A percentile compares a stretch with the other conserved stretches of the same genome.
Evolutionary conservation across 2,113 vertebrate genomes (phyloP).

Genomic region (Athene cunicularia): DNA sequence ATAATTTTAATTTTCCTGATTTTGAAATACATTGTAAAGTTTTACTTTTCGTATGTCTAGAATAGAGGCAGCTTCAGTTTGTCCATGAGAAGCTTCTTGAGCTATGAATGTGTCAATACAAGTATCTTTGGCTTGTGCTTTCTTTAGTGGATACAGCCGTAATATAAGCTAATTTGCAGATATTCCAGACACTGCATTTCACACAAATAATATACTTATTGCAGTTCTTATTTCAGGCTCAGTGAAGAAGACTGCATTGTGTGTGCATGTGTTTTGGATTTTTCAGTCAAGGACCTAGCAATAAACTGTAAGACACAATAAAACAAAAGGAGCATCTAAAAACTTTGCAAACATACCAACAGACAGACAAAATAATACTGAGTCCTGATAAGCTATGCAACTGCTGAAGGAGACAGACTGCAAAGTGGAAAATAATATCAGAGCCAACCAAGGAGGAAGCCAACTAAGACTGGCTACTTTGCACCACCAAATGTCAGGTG

Average conservation of each 20-base stretch:
- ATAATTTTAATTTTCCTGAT: neutral
- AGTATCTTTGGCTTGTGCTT: neutral
- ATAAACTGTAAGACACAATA: neutral
- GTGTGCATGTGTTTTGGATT: too few species aligned
- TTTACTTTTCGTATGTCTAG: neutral
- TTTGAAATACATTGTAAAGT: neutral
- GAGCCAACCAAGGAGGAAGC: neutral
- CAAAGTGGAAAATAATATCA: slow-evolving; percentile 14
- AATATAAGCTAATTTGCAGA: neutral
- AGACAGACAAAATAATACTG: neutral
- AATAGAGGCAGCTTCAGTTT: neutral
- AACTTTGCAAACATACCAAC: neutral
- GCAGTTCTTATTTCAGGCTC: neutral
- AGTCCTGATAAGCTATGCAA: neutral
- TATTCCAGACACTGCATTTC: neutral
- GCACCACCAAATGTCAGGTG: slow-evolving; percentile 23
- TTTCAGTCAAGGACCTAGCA: neutral
- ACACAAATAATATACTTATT: neutral
- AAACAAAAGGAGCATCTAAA: neutral
- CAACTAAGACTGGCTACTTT: slow-evolving; percentile 27
- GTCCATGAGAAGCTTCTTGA: neutral
- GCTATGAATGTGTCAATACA: neutral
- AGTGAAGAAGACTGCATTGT: neutral
- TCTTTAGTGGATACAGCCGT: neutral
- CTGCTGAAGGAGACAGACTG: slow-evolving; percentile 29